Evolutionary conservation across 2,113 vertebrate species (phyloP), one percentile per base, ranked within the genome.

Genomic region (Ariopsis seemanni): DNA sequence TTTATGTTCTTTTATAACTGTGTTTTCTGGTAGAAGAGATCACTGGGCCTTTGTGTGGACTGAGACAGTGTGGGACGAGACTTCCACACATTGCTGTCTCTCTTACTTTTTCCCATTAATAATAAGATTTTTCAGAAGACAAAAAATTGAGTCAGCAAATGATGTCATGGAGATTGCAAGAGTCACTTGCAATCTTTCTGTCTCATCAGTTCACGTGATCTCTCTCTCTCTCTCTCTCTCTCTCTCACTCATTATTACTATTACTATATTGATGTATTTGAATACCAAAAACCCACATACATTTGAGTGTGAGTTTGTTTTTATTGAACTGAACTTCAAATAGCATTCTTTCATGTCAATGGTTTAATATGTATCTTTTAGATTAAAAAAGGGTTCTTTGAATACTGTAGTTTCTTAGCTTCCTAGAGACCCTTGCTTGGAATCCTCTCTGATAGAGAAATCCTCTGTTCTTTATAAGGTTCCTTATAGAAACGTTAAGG

Each of bases 41-140:
- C 67, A 87, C 55, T 87, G 42, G 55, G 79, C 53, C 80, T 87
- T 87, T 87, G 86, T 87, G 5, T 30, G 12, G 57, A 62, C 34
- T 20, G 30, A 87, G 86, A 87, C 86, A 87, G 86, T 63, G 86
- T 87, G 86, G 86, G 86, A 60, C 25, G 85, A 50, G 22, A 82
- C 25, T 18, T 87, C 74, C 85, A 80, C 25, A 82, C 65, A 82
- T 78, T 52, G 11, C 74, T 79, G 79, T 78, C 48, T 58, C 7
- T 60, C 85, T 60, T 53, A 80, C 27, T 22, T 62, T 58, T 75
- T 82, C 34, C 81, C 67, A 52, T 58, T 78, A 72, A 72, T 63
- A 74, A 62, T 17, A 57, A 25, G 17, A 71, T 82, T 52, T 72
- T 82, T 82, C 80, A 58, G 55, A 74, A 72, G 15, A 82, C 48